phyloP scores from a whole-genome alignment of 2,113 vertebrate species.

The Leptodactylus fuscus region DNA sequence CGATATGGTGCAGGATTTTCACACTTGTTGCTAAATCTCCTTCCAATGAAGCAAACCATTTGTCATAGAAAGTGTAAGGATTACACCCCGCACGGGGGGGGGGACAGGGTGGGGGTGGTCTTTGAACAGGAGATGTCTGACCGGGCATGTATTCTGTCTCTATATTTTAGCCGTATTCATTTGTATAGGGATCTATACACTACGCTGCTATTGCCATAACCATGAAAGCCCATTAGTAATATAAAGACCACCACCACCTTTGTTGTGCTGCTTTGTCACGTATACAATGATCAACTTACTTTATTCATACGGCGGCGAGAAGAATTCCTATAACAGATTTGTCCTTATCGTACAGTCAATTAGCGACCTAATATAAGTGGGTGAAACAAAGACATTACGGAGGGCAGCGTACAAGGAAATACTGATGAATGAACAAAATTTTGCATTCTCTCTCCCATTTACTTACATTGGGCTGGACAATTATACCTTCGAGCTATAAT shows the following conservation, averaged over 20 bases:
- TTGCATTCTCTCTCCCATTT: slow-evolving; percentile 42
- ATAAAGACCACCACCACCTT: neutral
- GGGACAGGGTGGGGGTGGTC: neutral
- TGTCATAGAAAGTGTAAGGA: slow-evolving; percentile 1
- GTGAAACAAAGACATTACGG: neutral
- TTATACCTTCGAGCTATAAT: neutral
- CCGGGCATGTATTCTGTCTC: neutral
- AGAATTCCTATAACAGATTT: neutral
- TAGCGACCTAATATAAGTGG: neutral
- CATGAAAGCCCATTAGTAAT: neutral
- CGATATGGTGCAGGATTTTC: neutral
- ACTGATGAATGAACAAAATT: slow-evolving; percentile 11
- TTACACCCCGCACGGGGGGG: neutral
- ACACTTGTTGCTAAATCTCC: neutral
- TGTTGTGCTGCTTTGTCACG: neutral
- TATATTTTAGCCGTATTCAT: too few species aligned
- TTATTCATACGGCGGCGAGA: neutral
- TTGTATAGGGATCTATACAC: too few species aligned
- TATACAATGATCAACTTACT: neutral
- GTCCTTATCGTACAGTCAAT: neutral
- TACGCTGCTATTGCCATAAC: too few species aligned
- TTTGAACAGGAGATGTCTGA: neutral
- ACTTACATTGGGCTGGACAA: slow-evolving; percentile 46
- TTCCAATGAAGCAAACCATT: neutral
- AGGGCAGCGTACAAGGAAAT: neutral